Base-by-base conservation (phyloP, 1,140 invertebrate genomes). In the Drosophila ananassae region DNA sequence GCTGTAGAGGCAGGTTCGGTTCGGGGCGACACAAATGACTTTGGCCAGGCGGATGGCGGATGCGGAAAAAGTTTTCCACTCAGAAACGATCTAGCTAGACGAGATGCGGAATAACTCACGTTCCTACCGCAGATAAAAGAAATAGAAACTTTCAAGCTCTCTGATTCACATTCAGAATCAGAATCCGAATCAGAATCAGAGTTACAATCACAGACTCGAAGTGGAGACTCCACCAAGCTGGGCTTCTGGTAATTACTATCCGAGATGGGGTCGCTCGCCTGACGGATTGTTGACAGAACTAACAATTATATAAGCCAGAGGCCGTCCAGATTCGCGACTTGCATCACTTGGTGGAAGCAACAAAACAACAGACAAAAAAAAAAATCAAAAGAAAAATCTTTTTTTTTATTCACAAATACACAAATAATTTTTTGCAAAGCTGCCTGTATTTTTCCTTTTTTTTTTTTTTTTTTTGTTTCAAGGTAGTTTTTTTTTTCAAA, bases 301-400 rank as follows among this genome's bases (percentile, higher is more conserved):
- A 79, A 79, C 83, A 87, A 87, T 87, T 87, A 87, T 81, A 85
- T 87, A 82, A 87, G 67, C 71, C 81, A 82, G 71, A 87, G 62
- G 83, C 28, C 32, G 64, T 46, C 22, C 30, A 68, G 64, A 63
- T 53, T 53, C 28, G 64, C 48, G 24, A 24, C 68, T 82, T 81
- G 73, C 71, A 73, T 80, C 66, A 66, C 82, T 79, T 57, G 60
- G 32, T 80, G 6, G 41, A 21, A 21, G 37, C 12, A 87, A 84
- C 17, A 85, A 79, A 32, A 32, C 6, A 28, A 28, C 25, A 34
- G 10, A 9, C 8, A 34, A 9, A 34, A 34, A 34, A 32, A 32
- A 32, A 32, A 8, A 32, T 7, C 30, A 32, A 32, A 32, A 6
- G 6, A 81, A 80, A 85, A 17, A 17, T 17, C 17, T 17, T 17